phyloP scores from a whole-genome alignment of 2,888 invertebrate species.

The Isoperla grammatica region DNA sequence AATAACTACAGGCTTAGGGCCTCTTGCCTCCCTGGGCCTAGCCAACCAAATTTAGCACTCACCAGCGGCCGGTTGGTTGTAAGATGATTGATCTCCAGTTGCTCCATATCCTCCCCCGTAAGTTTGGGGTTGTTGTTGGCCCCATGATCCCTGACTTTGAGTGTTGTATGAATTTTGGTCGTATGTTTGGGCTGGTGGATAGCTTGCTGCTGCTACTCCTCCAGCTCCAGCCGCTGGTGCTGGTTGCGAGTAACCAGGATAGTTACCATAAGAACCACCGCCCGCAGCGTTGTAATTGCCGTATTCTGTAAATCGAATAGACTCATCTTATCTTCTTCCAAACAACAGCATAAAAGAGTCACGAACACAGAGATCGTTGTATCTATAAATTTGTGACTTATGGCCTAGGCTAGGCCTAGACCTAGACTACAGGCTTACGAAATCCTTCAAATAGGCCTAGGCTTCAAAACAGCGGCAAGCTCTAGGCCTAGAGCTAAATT shows the following conservation, averaged over 20 bases:
- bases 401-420: no score
- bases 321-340: no score
- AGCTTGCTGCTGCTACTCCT: constrained; percentile 26
- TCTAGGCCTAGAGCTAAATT: no score
- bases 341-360: no score
- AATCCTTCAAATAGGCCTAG: no score
- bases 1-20: no score
- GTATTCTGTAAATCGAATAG: constrained; percentile 32
- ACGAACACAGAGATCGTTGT: no score
- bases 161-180: constrained; percentile 29
- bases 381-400: no score
- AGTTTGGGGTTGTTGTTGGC: constrained; percentile 24
- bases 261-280: constrained; percentile 30
- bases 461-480: no score
- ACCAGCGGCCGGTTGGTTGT: constrained; percentile 18
- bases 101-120: constrained; percentile 26
- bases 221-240: constrained; percentile 29
- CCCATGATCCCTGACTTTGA: constrained; percentile 26
- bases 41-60: no score
- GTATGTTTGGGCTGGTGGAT: constrained; percentile 28
- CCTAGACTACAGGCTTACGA: no score
- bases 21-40: no score
- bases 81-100: constrained; percentile 23
- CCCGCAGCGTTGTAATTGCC: constrained; percentile 30
- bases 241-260: constrained; percentile 31